Base-by-base conservation (phyloP, 2,113 vertebrate genomes). In the Bujurquina vittata region DNA sequence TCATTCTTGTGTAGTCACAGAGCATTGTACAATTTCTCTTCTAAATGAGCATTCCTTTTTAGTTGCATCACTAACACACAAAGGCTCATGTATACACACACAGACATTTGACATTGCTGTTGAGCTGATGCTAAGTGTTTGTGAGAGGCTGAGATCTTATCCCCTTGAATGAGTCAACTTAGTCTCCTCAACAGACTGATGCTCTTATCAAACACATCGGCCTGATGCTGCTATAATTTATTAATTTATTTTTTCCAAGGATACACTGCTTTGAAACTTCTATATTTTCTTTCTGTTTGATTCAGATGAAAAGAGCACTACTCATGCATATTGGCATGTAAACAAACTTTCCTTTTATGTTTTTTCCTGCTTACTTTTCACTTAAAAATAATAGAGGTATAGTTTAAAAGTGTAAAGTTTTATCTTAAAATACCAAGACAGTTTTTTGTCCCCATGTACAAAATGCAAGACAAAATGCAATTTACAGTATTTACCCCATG, bases 41-140 rank as follows among this genome's bases (percentile, higher is more conserved):
- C 67, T 90, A 89, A 88, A 94, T 80, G 75, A 88, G 78, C 87
- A 92, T 92, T 91, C 91, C 77, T 91, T 58, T 84, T 46, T 18
- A 26, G 77, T 83, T 92, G 65, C 76, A 81, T 90, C 90, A 91
- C 33, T 14, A 29, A 67, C 79, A 83, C 79, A 84, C 80, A 87
- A 77, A 82, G 77, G 83, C 88, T 82, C 62, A 84, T 76, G 63
- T 56, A 84, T 69, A 62, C 31, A 79, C 79, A 74, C 56, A 65
- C 82, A 58, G 57, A 88, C 23, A 35, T 87, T 85, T 86, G 63
- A 84, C 84, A 85, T 91, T 81, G 86, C 87, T 91, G 77, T 85
- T 73, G 58, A 78, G 84, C 55, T 90, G 83, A 88, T 87, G 54
- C 80, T 62, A 69, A 73, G 77, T 92, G 81, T 85, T 80, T 89